phyloP scores from a whole-genome alignment of 2,113 vertebrate species.

The Colius striatus region DNA sequence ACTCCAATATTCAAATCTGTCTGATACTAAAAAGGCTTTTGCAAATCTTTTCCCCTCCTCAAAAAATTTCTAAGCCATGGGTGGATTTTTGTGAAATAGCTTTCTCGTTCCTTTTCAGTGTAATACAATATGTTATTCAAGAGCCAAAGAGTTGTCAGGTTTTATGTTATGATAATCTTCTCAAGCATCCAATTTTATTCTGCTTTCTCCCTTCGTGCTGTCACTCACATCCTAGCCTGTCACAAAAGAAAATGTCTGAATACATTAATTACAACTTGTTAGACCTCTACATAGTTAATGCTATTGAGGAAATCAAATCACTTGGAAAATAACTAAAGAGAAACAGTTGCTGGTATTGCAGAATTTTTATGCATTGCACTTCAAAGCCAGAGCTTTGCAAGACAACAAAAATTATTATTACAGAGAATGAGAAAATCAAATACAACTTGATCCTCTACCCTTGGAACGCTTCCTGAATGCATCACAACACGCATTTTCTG shows the following conservation, averaged over 20 bases:
- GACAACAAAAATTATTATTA: conserved; percentile 29
- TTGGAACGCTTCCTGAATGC: conserved; percentile 13
- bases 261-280: conserved; percentile 62
- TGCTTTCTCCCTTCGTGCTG: neutral
- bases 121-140: neutral
- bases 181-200: conserved; percentile 8
- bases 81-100: neutral
- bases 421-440: conserved; percentile 39
- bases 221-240: conserved; percentile 31
- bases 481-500: neutral
- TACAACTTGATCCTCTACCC: conserved; percentile 4
- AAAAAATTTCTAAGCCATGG: neutral
- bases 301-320: conserved; percentile 60
- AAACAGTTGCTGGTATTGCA: conserved; percentile 9
- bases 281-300: conserved; percentile 27
- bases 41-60: neutral
- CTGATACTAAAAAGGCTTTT: neutral
- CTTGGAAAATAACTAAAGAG: conserved; percentile 65
- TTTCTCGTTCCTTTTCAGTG: neutral
- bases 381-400: conserved; percentile 34
- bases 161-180: conserved; percentile 44
- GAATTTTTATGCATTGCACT: neutral
- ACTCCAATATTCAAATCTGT: neutral
- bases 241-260: conserved; percentile 56
- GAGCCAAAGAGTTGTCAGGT: conserved; percentile 28